These are phyloP conservation scores for Melinopterus prodromus DNA, from an alignment of 2,888 invertebrate genomes.

Conservation along the genomic window DNA sequence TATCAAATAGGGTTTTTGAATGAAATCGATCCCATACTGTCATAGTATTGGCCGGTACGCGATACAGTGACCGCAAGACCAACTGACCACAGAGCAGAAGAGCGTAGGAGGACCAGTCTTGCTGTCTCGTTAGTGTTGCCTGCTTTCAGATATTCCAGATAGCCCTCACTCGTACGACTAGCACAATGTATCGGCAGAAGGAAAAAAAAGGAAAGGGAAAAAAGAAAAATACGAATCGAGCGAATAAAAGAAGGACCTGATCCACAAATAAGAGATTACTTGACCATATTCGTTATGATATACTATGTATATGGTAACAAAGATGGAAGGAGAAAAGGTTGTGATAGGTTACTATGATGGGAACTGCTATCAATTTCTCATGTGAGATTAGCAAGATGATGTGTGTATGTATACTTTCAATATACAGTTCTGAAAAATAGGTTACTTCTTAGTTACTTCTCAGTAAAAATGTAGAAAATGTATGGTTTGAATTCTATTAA, in stretches of 20 bases:
- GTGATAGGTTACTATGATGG: neutral
- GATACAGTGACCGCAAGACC: slow-evolving; percentile 44
- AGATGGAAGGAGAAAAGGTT: neutral
- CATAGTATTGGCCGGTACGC: slow-evolving; percentile 28
- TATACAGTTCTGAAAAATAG: too few species aligned
- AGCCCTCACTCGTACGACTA: slow-evolving; percentile 35
- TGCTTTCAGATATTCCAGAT: slow-evolving; percentile 45
- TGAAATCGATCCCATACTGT: neutral
- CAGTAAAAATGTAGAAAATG: too few species aligned
- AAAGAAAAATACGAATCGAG: neutral
- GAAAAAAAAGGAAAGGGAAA: neutral
- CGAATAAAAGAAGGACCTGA: neutral
- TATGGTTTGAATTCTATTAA: too few species aligned
- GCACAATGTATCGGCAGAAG: slow-evolving; percentile 12
- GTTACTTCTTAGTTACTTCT: too few species aligned
- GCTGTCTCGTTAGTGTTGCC: slow-evolving; percentile 44
- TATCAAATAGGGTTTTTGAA: neutral
- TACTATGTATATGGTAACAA: neutral
- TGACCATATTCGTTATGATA: neutral
- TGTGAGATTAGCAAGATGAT: neutral
- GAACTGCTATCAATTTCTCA: neutral
- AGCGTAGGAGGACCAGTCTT: slow-evolving; percentile 47
- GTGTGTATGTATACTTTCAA: too few species aligned
- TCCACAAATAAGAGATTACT: neutral
- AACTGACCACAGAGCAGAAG: slow-evolving; percentile 41